Percentiles rank a stretch among this genome's conserved stretches.
Conservation (phyloP, 2,113 vertebrate genomes). For the Pseudopipra pipra region DNA sequence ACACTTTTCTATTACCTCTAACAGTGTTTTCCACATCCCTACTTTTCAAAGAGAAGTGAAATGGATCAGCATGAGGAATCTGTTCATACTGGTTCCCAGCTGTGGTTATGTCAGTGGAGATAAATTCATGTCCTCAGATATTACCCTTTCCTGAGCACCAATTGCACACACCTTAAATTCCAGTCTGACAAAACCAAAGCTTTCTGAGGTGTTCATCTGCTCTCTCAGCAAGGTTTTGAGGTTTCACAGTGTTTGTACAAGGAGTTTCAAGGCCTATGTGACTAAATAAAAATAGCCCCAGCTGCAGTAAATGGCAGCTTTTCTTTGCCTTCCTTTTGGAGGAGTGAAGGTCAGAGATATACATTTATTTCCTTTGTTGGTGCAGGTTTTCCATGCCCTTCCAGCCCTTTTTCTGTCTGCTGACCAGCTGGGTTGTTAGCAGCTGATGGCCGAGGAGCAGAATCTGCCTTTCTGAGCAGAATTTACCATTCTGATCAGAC, state of each 20-base stretch:
- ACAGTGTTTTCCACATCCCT: neutral
- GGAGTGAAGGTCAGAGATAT: neutral
- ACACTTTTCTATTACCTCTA: neutral
- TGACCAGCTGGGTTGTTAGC: neutral
- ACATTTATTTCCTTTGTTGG: neutral
- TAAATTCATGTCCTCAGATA: neutral
- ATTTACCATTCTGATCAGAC: neutral
- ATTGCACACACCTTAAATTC: neutral
- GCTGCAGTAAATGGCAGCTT: neutral
- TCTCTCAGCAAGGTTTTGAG: neutral
- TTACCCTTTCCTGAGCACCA: neutral
- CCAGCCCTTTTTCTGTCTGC: neutral
- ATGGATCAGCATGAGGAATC: neutral
- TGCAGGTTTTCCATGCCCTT: neutral
- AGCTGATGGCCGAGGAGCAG: neutral
- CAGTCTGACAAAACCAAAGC: neutral
- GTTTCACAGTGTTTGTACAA: neutral
- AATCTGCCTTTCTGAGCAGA: neutral
- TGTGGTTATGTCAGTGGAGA: slow-evolving; percentile 21
- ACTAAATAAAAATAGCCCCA: neutral
- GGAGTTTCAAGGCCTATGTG: neutral
- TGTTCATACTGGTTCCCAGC: neutral
- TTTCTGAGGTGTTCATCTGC: neutral
- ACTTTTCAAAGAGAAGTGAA: neutral
- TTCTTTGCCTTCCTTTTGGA: neutral